Evolutionary conservation across 2,797 vertebrate species (phyloP).

Genomic region (Gymnothorax reevesii): DNA sequence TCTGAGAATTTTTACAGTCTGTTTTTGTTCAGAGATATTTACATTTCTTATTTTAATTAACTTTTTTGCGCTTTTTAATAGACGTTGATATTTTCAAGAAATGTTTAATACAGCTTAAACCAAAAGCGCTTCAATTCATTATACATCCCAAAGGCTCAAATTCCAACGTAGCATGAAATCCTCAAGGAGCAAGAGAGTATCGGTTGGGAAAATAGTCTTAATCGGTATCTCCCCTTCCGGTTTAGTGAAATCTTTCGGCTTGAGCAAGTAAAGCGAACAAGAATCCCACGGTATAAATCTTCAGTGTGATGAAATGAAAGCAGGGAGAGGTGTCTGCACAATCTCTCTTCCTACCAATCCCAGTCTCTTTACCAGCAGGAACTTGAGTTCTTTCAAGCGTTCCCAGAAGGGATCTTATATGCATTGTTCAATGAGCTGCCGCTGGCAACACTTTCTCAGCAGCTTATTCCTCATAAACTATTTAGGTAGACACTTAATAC

Average conservation of each 20-base stretch:
- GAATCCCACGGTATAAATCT: constrained; percentile 13
- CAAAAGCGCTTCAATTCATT: neutral
- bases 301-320: constrained; percentile 24
- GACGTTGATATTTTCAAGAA: neutral
- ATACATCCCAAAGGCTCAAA: neutral
- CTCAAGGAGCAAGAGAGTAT: neutral
- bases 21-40: neutral
- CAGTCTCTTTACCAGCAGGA: constrained; percentile 23
- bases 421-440: constrained; percentile 67
- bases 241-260: neutral
- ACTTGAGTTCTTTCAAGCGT: constrained; percentile 64
- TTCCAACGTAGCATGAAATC: constrained; percentile 9
- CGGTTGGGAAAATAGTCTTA: neutral
- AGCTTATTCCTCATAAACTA: constrained; percentile 79
- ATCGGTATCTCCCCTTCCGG: neutral
- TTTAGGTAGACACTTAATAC: constrained; percentile 76
- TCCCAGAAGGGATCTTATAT: constrained; percentile 70
- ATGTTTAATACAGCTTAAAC: neutral
- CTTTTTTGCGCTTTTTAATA: neutral
- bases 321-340: constrained; percentile 42
- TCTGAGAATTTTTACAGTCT: neutral
- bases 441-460: constrained; percentile 69
- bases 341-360: constrained; percentile 45
- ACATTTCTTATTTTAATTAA: neutral
- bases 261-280: constrained; percentile 4